Percentiles rank a stretch among this genome's conserved stretches.
These are phyloP conservation scores for Porites evermanni DNA, from an alignment of 92 coral and sea anemone genomes.

Conservation along the genomic window DNA sequence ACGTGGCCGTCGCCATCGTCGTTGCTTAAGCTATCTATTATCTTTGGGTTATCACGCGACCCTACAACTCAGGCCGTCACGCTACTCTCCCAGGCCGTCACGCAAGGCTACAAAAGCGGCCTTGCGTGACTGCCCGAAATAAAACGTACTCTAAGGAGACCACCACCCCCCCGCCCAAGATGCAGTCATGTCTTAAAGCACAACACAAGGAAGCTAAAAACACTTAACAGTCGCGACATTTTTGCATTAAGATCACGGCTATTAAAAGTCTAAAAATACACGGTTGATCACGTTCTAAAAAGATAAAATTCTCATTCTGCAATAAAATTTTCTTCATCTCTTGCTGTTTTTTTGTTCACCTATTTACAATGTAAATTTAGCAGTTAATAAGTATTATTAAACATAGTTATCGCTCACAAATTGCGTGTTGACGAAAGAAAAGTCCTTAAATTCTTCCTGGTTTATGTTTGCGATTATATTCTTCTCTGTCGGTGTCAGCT, in stretches of 20 bases:
- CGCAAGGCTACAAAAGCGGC: not conserved
- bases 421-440: slow-evolving; percentile 88
- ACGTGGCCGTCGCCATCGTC: too few relatives aligned
- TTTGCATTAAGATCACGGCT: slow-evolving; percentile 21
- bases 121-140: slow-evolving; percentile 9
- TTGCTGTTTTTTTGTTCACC: not conserved
- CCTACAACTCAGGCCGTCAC: slow-evolving; percentile 4
- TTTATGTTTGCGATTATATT: slow-evolving; percentile 82
- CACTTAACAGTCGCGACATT: not conserved
- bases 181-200: not conserved
- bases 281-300: slow-evolving; percentile 52
- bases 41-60: too few relatives aligned
- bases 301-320: slow-evolving; percentile 45
- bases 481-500: slow-evolving; percentile 90
- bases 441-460: slow-evolving; percentile 95
- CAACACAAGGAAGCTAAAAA: not conserved
- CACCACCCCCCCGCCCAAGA: not conserved
- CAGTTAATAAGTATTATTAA: slow-evolving; percentile 1
- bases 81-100: slow-evolving; percentile 11
- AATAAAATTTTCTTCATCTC: slow-evolving; percentile 42
- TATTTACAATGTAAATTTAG: slow-evolving; percentile 44
- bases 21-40: too few relatives aligned
- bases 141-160: not conserved
- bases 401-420: slow-evolving; percentile 66
- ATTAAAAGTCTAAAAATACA: slow-evolving; percentile 51